Evolutionary conservation across 2,888 invertebrate species (phyloP).

Genomic region (Resseliella maxima): DNA sequence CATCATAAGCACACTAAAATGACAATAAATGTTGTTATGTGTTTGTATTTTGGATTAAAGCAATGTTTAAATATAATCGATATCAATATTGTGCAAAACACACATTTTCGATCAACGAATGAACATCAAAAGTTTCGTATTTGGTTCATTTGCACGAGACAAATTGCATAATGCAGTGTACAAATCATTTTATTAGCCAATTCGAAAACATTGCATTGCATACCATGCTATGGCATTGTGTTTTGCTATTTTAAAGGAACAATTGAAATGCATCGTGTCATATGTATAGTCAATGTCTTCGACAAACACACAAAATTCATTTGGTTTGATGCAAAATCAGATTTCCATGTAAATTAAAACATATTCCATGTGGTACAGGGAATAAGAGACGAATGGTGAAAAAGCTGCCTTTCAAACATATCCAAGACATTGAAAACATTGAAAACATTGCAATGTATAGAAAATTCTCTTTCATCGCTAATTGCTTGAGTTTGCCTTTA

Average conservation of each 20-base stretch:
- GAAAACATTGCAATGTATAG: neutral
- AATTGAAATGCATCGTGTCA: neutral
- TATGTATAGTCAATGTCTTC: neutral
- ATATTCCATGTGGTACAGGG: neutral
- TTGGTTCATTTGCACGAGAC: slow-evolving; percentile 13
- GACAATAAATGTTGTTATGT: slow-evolving; percentile 50
- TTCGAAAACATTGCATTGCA: neutral
- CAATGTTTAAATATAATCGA: slow-evolving; percentile 44
- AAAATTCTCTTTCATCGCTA: neutral
- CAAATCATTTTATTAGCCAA: slow-evolving; percentile 41
- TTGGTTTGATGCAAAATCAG: neutral
- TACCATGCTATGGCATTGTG: neutral
- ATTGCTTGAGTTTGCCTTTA: neutral
- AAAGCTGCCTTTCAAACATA: too few species aligned
- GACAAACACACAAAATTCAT: neutral
- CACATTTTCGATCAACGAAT: slow-evolving; percentile 12
- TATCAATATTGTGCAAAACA: slow-evolving; percentile 9
- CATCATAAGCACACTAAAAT: slow-evolving; percentile 36
- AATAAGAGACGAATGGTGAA: neutral
- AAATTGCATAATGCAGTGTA: slow-evolving; percentile 19
- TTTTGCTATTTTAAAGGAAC: neutral
- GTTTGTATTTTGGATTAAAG: neutral
- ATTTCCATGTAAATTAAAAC: slow-evolving; percentile 39
- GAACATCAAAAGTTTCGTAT: neutral
- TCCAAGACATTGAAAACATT: neutral